Evolutionary conservation across 2,888 invertebrate genomes (phyloP).

Genomic region (Nomada ruficornis): DNA sequence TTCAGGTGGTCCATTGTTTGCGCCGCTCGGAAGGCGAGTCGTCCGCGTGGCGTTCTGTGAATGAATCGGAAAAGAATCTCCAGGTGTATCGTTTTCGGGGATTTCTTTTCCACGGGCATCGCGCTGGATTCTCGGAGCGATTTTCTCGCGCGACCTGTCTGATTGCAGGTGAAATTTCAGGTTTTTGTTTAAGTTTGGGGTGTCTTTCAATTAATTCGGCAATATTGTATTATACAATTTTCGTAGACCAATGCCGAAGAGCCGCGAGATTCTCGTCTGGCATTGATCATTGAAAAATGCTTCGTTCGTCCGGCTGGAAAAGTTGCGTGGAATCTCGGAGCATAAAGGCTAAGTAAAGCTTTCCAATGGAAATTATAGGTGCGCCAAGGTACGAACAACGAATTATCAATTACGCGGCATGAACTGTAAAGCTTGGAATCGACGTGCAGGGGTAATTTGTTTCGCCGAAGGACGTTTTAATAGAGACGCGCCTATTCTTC

Average conservation of each 20-base stretch:
- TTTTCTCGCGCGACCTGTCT: too few relatives aligned
- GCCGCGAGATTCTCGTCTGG: too few relatives aligned
- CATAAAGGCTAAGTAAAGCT: background rate
- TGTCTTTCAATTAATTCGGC: too few relatives aligned
- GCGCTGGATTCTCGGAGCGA: too few relatives aligned
- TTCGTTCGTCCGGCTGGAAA: background rate
- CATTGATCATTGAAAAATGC: background rate
- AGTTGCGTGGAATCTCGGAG: too few relatives aligned
- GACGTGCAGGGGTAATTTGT: constrained; percentile 20
- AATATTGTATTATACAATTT: too few relatives aligned
- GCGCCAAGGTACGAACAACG: background rate
- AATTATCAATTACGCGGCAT: background rate
- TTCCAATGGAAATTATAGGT: background rate
- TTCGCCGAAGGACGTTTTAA: constrained; percentile 17
- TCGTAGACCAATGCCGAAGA: too few relatives aligned
- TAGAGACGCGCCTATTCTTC: constrained; percentile 2
- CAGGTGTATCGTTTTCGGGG: background rate
- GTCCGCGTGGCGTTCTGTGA: background rate
- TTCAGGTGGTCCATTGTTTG: background rate
- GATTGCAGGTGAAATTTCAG: too few relatives aligned
- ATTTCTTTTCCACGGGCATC: too few relatives aligned
- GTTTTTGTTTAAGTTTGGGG: too few relatives aligned
- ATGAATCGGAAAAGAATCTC: background rate
- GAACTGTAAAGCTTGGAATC: background rate
- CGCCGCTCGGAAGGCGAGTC: background rate